These are phyloP conservation scores for Sycophila sp. DNA, from an alignment of 1,140 invertebrate species.

Conservation along the genomic window DNA sequence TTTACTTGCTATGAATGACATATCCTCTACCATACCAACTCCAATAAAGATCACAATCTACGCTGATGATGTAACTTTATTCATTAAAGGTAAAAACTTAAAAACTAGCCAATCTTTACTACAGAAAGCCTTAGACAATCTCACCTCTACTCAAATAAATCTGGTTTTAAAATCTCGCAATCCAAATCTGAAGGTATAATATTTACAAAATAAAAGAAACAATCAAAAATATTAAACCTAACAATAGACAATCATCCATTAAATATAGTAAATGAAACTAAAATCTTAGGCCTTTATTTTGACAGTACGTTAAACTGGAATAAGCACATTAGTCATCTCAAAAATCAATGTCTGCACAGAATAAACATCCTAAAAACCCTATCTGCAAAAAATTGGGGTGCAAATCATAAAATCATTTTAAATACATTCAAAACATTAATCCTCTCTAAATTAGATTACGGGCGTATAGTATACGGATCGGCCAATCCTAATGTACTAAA, in stretches of 20 bases:
- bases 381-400: not conserved
- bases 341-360: not conserved
- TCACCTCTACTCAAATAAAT: too few species aligned
- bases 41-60: not conserved
- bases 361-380: not conserved
- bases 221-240: too few species aligned
- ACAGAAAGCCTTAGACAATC: not conserved
- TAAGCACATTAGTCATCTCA: not conserved
- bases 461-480: not conserved
- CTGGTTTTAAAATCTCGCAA: too few species aligned
- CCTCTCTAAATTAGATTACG: not conserved
- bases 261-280: not conserved
- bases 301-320: not conserved
- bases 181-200: too few species aligned
- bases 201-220: too few species aligned
- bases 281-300: not conserved
- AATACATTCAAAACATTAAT: not conserved
- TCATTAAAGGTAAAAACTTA: not conserved
- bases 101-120: not conserved
- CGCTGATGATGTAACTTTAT: not conserved
- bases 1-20: not conserved
- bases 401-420: not conserved
- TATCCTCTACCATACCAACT: not conserved
- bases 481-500: not conserved
- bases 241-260: not conserved